Evolutionary conservation across 2,888 invertebrate genomes (phyloP).

Genomic region (Pyrochroa serraticornis): DNA sequence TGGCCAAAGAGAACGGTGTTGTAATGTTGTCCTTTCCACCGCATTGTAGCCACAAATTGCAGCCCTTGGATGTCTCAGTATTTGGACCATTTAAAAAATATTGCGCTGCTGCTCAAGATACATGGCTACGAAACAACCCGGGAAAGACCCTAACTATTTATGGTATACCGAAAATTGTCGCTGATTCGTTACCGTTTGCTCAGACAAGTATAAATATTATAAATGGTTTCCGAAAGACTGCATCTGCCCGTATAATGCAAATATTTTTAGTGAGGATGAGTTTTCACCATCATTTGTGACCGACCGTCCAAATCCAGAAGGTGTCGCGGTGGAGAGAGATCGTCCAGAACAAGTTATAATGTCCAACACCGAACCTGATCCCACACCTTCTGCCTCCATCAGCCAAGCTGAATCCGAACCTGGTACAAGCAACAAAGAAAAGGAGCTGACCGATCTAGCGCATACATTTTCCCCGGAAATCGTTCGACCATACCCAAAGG

Average conservation of each 20-base stretch:
- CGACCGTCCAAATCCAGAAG: neutral
- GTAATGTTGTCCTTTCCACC: slow-evolving; percentile 51
- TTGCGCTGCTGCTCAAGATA: slow-evolving; percentile 25
- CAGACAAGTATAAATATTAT: slow-evolving; percentile 20
- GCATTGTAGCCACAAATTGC: slow-evolving; percentile 50
- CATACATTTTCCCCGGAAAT: too few relatives aligned
- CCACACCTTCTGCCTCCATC: too few relatives aligned
- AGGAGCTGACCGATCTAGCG: too few relatives aligned
- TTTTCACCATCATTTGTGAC: slow-evolving; percentile 29
- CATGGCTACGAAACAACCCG: slow-evolving; percentile 49
- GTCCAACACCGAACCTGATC: too few relatives aligned
- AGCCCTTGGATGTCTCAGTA: slow-evolving; percentile 44
- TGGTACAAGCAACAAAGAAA: too few relatives aligned
- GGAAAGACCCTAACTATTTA: slow-evolving; percentile 32
- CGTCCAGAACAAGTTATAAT: too few relatives aligned
- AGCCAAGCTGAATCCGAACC: too few relatives aligned
- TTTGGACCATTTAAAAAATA: slow-evolving; percentile 11
- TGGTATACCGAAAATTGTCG: slow-evolving; percentile 16
- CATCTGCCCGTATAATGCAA: slow-evolving; percentile 27
- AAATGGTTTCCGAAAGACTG: slow-evolving; percentile 31
- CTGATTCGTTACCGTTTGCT: slow-evolving; percentile 5
- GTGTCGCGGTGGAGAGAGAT: too few relatives aligned
- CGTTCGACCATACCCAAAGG: too few relatives aligned
- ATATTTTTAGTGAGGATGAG: slow-evolving; percentile 23
- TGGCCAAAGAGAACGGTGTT: slow-evolving; percentile 51